Evolutionary conservation across 2,888 invertebrate species (phyloP), one percentile per base, ranked within the genome.

Genomic region (Hydriomena furcata): DNA sequence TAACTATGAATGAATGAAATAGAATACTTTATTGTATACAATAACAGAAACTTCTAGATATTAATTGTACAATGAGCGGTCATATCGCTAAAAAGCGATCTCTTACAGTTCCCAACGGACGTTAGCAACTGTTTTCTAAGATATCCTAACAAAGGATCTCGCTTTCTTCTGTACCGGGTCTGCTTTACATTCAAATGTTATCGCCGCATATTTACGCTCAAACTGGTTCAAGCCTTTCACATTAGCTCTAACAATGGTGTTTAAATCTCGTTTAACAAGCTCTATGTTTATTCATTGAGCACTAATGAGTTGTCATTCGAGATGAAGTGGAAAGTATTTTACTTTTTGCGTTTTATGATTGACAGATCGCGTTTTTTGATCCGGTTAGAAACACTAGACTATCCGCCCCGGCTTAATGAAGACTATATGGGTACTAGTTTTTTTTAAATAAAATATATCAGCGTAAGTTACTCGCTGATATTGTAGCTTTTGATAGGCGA

Each of bases 101-200:
- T n/a, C n/a, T n/a, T n/a, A 32, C 20, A 7, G 21, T 34, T 38
- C 20, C 38, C 17, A 4, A 27, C 2, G 27, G 34, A 8, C 5
- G 5, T 1, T 11, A 45, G 12, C 32, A 28, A 24, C 41, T 32
- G 30, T 42, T 46, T 46, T 51, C 50, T 27, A 17, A 17, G 7
- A 13, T 23, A 45, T 37, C 8, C 5, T 53, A 62, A 82, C 82
- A 83, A 87, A 87, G 84, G 84, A 86, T 73, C 66, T 65, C 50
- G 61, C 84, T 85, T 85, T 86, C 84, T 79, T 79, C 57, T 45
- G 59, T 60, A 67, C 60, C 58, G 61, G 54, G 59, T 58, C 60
- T 56, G 73, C 71, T 80, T 78, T 66, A 72, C 76, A 76, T 78
- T 81, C 69, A 57, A 64, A 56, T 60, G 60, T 65, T 56, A 55